Evolutionary conservation across 2,113 vertebrate genomes (phyloP), one percentile per base, ranked within the genome.

Genomic region (Scatophagus argus): DNA sequence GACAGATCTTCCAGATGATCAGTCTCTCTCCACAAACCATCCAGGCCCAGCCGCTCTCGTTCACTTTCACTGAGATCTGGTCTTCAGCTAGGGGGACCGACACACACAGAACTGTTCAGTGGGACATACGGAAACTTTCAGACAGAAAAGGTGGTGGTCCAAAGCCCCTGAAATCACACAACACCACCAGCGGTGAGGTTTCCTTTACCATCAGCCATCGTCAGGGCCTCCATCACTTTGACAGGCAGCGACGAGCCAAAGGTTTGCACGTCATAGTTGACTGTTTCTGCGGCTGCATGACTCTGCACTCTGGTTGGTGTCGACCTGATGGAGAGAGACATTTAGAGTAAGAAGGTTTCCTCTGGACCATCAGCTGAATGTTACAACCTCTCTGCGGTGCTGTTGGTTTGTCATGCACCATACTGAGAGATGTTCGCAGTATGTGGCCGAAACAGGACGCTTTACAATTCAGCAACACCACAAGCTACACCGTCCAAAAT

Each of bases 191-290:
- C 36, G 7, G 39, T 0, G 13, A 25, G 6, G 32, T 61, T 27
- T 36, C 7, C n/a, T 51, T 81, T 91, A 99, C 98, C 95, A 17
- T 96, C 94, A 52, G 96, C 94, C 92, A 94, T 92, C 0, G 96
- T 95, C 72, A 99, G 90, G 0, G 96, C 97, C 91, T 99, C 98
- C 96, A 99, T 97, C 77, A 99, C 94, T 86, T 97, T 98, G 70
- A 99, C 96, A 2, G 98, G 98, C 14, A 99, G 94, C 68, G 97
- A 96, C 0, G 97, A 97, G 38, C 98, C 98, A 86, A 97, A 99
- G 0, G 94, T 94, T 79, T 96, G 96, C 34, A 99, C 96, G 8
- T 98, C 96, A 16, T 96, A 99, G 90, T 96, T 94, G 85, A 96
- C 21, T 0, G 95, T 92, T 38, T 99, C 97, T n/a, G 91, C 91